Conservation (phyloP, 64 coral and sea anemone species). For the Actinia equina region DNA sequence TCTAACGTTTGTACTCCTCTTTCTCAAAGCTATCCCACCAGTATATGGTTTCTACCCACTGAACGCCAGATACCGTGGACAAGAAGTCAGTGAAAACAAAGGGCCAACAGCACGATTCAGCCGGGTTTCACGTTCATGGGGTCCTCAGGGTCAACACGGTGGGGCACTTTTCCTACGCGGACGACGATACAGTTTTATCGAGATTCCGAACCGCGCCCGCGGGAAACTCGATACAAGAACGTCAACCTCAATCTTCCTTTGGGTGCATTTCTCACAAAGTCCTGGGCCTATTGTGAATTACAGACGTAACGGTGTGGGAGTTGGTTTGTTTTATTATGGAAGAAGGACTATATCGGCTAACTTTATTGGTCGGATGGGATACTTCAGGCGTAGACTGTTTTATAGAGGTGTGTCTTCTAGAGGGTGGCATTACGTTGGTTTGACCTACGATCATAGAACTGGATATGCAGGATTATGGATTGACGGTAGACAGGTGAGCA, state of each 20-base stretch:
- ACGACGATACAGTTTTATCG: conserved; percentile 46
- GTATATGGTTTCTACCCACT: conserved; percentile 47
- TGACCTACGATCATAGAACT: conserved; percentile 36
- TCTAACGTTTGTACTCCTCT: not conserved
- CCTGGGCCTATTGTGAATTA: conserved; percentile 58
- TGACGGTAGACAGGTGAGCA: conserved; percentile 28
- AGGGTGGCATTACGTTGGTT: conserved; percentile 41
- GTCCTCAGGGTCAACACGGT: conserved; percentile 45
- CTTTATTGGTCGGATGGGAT: conserved; percentile 28
- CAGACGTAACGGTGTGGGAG: conserved; percentile 25
- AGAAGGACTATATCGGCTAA: not conserved
- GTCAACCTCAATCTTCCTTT: conserved; percentile 48
- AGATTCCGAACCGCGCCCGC: conserved; percentile 52
- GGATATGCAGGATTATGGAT: conserved; percentile 38
- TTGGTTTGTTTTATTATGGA: conserved; percentile 30
- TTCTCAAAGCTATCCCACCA: conserved; percentile 25
- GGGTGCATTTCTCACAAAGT: conserved; percentile 18
- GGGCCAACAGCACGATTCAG: conserved; percentile 41
- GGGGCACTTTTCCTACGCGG: conserved; percentile 56
- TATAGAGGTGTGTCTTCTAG: not conserved
- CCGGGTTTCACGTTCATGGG: conserved; percentile 1
- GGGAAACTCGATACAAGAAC: conserved; percentile 54
- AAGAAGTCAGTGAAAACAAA: conserved; percentile 42
- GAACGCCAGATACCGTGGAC: conserved; percentile 31
- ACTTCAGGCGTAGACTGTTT: conserved; percentile 25